Conservation (phyloP, 2,113 vertebrate genomes). For the Phoxinus phoxinus region DNA sequence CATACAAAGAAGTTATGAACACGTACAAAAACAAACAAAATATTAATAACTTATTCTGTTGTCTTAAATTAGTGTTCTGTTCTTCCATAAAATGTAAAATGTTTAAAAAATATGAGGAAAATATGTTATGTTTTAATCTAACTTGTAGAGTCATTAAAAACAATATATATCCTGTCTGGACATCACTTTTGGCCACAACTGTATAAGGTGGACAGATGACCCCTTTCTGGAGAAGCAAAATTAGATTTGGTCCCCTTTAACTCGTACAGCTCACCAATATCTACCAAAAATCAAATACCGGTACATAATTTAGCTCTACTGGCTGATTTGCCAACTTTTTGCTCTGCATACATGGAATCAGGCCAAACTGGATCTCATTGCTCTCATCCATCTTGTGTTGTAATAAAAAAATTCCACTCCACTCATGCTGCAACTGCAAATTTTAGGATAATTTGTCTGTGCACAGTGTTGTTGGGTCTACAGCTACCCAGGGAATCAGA, state of each 20-base stretch:
- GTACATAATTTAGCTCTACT: background rate
- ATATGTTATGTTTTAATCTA: too few relatives aligned
- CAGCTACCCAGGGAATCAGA: background rate
- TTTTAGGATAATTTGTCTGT: background rate
- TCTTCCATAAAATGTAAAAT: too few relatives aligned
- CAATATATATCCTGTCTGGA: too few relatives aligned
- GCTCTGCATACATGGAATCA: slow-evolving; percentile 3
- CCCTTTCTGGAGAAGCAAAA: background rate
- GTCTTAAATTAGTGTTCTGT: too few relatives aligned
- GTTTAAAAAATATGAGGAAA: too few relatives aligned
- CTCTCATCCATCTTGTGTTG: background rate
- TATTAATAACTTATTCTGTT: too few relatives aligned
- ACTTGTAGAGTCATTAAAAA: too few relatives aligned
- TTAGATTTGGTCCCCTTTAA: too few relatives aligned
- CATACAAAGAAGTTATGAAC: too few relatives aligned
- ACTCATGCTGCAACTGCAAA: background rate
- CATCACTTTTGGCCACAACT: too few relatives aligned
- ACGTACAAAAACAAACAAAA: background rate
- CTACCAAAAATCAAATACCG: background rate
- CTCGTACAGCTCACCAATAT: background rate
- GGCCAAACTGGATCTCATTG: background rate
- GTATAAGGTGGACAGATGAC: background rate
- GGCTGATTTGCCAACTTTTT: background rate
- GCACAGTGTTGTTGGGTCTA: background rate
- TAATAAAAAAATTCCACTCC: background rate